A percentile compares a stretch with the other conserved stretches of the same genome.
Conservation (phyloP, 2,888 invertebrate genomes). For the Heteropelma amictum region DNA sequence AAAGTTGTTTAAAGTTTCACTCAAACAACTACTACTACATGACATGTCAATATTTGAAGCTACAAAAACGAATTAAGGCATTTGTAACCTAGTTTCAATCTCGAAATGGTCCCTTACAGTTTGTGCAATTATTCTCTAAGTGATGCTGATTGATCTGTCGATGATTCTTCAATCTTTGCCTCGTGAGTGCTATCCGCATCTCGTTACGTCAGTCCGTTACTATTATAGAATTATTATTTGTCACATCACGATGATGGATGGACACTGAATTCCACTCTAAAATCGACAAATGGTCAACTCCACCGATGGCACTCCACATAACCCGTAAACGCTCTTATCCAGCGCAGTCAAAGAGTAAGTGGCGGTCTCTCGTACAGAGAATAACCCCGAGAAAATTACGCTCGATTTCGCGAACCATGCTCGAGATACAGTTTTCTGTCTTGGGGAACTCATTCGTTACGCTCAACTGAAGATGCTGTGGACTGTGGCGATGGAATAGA, state of each 20-base stretch:
- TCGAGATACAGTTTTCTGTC: background rate
- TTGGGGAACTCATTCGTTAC: slow-evolving; percentile 51
- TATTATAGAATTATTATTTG: slow-evolving; percentile 5
- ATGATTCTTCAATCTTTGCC: no score
- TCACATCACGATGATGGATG: background rate
- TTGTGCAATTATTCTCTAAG: no score
- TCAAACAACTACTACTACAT: no score
- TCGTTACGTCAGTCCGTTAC: no score
- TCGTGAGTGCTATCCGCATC: no score
- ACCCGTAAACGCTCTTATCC: background rate
- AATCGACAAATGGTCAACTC: slow-evolving; percentile 32
- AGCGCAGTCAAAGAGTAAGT: slow-evolving; percentile 17
- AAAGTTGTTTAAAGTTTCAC: no score
- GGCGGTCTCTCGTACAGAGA: slow-evolving; percentile 25
- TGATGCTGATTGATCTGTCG: no score
- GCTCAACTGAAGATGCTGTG: slow-evolving; percentile 42
- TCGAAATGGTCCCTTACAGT: no score
- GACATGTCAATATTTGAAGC: no score
- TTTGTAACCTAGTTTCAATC: background rate
- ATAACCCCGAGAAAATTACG: slow-evolving; percentile 35
- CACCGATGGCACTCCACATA: background rate
- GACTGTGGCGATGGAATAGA: slow-evolving; percentile 6
- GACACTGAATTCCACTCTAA: background rate
- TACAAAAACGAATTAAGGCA: background rate
- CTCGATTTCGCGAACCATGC: slow-evolving; percentile 47